phyloP scores from a whole-genome alignment of 2,888 invertebrate genomes.

The Exocentrus adspersus region DNA sequence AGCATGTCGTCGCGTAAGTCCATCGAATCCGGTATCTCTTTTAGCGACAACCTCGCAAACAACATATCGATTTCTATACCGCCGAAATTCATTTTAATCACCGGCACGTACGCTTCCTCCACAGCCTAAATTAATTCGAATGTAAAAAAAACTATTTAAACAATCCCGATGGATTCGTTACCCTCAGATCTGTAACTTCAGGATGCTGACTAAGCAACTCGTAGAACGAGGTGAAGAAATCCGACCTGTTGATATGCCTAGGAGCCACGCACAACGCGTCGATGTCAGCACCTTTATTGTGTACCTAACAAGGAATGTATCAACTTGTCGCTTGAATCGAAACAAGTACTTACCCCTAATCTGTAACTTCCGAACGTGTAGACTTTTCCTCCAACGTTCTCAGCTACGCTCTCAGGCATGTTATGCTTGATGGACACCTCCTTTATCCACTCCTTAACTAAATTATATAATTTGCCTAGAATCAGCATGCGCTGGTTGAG shows the following conservation, averaged over 20 bases:
- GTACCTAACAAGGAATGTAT: slow-evolving; percentile 73
- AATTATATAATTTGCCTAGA: slow-evolving; percentile 83
- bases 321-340: no score
- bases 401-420: slow-evolving; percentile 91
- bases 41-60: slow-evolving; percentile 94
- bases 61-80: slow-evolving; percentile 99
- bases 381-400: slow-evolving; percentile 95
- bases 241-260: slow-evolving; percentile 89
- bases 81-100: slow-evolving; percentile 99
- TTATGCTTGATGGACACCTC: slow-evolving; percentile 89
- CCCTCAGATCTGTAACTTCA: slow-evolving; percentile 85
- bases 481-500: slow-evolving; percentile 90
- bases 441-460: slow-evolving; percentile 95
- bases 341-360: slow-evolving; percentile 79
- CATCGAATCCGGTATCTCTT: slow-evolving; percentile 91
- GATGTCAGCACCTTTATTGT: slow-evolving; percentile 98
- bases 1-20: slow-evolving; percentile 91
- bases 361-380: slow-evolving; percentile 99
- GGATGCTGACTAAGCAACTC: slow-evolving; percentile 87
- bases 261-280: slow-evolving; percentile 99
- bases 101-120: slow-evolving; percentile 98
- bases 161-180: no score
- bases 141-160: no score
- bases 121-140: no score
- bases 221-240: slow-evolving; percentile 96